Evolutionary conservation across 2,797 vertebrate species (phyloP), one percentile per base, ranked within the genome.

Genomic region (Chelidonichthys spinosus): DNA sequence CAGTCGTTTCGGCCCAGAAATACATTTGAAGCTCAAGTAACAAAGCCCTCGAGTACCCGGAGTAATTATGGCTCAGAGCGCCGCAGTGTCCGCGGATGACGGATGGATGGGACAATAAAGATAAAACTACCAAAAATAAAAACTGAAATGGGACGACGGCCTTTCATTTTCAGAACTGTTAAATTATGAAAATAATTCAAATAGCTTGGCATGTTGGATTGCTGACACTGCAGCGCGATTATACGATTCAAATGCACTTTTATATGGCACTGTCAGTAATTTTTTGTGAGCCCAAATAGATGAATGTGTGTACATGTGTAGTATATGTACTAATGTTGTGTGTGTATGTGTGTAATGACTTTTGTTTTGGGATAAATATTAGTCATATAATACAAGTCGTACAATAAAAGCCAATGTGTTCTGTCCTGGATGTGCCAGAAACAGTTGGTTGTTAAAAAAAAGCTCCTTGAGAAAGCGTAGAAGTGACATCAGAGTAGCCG

Each of bases 21-120:
- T 54, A 43, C 17, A 32, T 63, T 42, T 49, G 25, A n/a, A n/a
- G 18, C 18, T 49, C 5, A 64, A 40, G 17, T 44, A 18, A 63
- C 49, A 55, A 46, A 37, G 55, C n/a, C 46, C 13, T 42, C 14
- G 10, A 49, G 44, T 39, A 44, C 39, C 11, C 25, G 2, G 4
- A 11, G 37, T 43, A 53, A 53, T 44, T 53, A 59, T 66, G 53
- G 50, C 46, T 67, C 15, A 52, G 13, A 40, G 36, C 56, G 7
- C n/a, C 33, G 44, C 33, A 40, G 7, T 58, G 43, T 36, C 36
- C 32, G 2, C 11, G 11, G n/a, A 52, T 32, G 14, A 25, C 18
- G 35, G 11, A 18, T 39, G 18, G 63, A 53, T 25, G 2, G 6
- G n/a, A 13, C 14, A 52, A 61, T 44, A n/a, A 4, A 58, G 17